Evolutionary conservation across 2,113 vertebrate species (phyloP).

Genomic region (Hylia prasina): DNA sequence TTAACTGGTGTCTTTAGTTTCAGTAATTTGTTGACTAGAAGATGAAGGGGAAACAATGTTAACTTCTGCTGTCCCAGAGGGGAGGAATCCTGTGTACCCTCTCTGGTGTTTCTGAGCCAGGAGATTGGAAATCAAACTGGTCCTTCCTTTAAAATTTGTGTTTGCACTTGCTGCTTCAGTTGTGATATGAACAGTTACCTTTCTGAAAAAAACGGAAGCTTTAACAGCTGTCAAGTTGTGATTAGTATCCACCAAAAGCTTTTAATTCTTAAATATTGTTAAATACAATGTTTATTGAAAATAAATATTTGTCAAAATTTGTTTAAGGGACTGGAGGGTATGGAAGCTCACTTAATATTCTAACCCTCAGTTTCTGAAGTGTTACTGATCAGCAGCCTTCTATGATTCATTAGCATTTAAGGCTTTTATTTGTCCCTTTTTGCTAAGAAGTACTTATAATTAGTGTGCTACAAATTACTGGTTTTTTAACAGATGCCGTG

Average conservation of each 20-base stretch:
- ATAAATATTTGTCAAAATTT: neutral
- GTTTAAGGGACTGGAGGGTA: neutral
- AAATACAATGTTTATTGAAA: neutral
- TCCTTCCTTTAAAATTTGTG: neutral
- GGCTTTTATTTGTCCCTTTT: neutral
- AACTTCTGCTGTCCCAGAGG: neutral
- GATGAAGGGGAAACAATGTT: neutral
- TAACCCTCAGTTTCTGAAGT: neutral
- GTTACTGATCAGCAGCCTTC: neutral
- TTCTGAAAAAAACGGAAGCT: neutral
- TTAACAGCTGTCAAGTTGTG: neutral
- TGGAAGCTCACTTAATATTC: neutral
- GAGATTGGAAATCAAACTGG: neutral
- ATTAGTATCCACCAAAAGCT: neutral
- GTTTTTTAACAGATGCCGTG: slow-evolving; percentile 88
- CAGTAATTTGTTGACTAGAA: neutral
- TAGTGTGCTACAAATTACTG: slow-evolving; percentile 5
- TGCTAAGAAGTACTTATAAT: neutral
- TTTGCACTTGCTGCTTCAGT: neutral
- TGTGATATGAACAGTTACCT: neutral
- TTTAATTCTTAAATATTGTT: neutral
- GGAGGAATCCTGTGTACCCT: neutral
- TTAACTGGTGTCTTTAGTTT: neutral
- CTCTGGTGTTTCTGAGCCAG: neutral
- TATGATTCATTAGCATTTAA: neutral